Base-by-base conservation (phyloP, 1,140 invertebrate genomes). In the Sitobion miscanthi region DNA sequence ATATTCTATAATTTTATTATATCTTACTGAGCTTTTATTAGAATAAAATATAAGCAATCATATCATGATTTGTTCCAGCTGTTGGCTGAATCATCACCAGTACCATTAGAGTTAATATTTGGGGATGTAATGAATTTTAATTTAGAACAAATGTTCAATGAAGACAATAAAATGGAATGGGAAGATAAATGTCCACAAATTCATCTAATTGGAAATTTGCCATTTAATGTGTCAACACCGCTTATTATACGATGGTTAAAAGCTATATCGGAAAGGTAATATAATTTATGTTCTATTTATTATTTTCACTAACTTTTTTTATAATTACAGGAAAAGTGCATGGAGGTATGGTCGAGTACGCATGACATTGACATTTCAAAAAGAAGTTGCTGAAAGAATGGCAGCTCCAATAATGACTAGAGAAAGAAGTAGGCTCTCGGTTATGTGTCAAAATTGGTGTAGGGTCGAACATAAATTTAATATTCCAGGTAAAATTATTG, bases 351-450 rank as follows among this genome's bases (percentile, higher is more conserved):
- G 98, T 0, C 96, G 99, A 94, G 97, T 97, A 7, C 96, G 96
- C 94, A 97, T 99, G 96, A 99, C 98, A 1, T 95, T 99, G 82
- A 99, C 99, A 30, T 99, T 99, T 96, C 99, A 99, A 96, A 97
- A 99, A 95, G 98, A 99, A 96, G 98, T 99, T 1, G 98, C 98
- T 3, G 97, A 99, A 95, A 96, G 99, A 95, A 98, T 99, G 95
- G 96, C 97, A 38, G 98, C 99, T 25, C 95, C 95, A 2, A 95
- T 96, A 7, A 94, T 95, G 69, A 94, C 96, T 86, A 94, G 95
- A 25, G 96, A 98, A 95, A 96, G 99, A 94, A 98, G 98, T 95
- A 95, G 99, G 89, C 95, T 99, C 11, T 99, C 98, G 6, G 96
- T 99, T 17, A 99, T 99, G 97, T 98, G 98, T 94, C 99, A 99